These are phyloP conservation scores for Isurus oxyrinchus DNA, from an alignment of 2,113 vertebrate species.

Conservation along the genomic window DNA sequence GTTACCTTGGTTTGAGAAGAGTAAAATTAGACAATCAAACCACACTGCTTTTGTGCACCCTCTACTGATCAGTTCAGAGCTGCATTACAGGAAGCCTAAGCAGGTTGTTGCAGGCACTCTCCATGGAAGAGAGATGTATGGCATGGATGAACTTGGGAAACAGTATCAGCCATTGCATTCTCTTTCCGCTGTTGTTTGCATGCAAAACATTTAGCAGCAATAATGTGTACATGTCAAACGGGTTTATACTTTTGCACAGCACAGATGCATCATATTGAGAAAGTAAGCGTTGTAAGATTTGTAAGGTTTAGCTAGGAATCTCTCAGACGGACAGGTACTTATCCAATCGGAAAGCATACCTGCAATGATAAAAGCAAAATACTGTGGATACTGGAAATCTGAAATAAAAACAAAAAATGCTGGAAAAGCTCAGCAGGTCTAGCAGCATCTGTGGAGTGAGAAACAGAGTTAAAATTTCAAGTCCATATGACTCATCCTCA, in stretches of 20 bases:
- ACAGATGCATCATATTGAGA: neutral
- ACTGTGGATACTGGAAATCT: too few relatives aligned
- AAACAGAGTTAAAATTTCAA: too few relatives aligned
- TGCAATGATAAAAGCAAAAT: neutral
- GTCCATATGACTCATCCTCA: too few relatives aligned
- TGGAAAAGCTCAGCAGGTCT: too few relatives aligned
- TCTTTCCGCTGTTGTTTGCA: neutral
- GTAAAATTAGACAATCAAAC: neutral
- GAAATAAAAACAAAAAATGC: too few relatives aligned
- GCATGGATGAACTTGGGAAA: neutral
- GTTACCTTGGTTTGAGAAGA: too few relatives aligned
- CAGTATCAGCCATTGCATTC: neutral
- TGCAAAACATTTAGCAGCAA: neutral
- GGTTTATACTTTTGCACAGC: neutral
- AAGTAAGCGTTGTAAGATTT: neutral
- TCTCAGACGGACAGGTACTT: neutral
- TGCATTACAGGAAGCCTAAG: neutral
- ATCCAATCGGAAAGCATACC: neutral
- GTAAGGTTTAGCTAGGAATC: neutral
- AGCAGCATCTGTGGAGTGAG: too few relatives aligned
- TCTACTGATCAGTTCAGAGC: neutral
- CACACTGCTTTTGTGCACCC: slow-evolving; percentile 27
- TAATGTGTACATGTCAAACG: neutral
- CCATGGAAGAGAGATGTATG: neutral
- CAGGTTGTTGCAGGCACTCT: neutral